These are phyloP conservation scores for Philopotamus ludificatus DNA, from an alignment of 1,140 invertebrate genomes.

Conservation along the genomic window DNA sequence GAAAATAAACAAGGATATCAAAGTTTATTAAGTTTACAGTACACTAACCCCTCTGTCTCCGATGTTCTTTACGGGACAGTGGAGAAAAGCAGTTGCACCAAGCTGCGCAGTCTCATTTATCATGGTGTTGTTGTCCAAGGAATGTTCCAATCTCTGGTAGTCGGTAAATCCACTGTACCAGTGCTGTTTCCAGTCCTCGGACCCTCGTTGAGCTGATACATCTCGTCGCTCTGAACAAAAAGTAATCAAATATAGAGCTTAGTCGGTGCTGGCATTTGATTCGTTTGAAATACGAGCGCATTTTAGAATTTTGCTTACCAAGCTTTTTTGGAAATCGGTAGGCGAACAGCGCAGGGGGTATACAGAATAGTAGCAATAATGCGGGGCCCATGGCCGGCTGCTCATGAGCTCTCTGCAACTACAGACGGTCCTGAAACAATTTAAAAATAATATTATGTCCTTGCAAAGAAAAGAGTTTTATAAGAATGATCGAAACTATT, in stretches of 20 bases:
- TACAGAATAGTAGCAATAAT: conserved; percentile 24
- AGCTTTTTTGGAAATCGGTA: conserved; percentile 12
- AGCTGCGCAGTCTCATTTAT: conserved; percentile 55
- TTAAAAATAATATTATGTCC: background rate
- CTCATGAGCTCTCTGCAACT: background rate
- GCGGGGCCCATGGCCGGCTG: conserved; percentile 28
- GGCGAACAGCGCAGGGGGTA: conserved; percentile 25
- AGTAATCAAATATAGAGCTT: background rate
- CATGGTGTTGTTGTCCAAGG: conserved; percentile 47
- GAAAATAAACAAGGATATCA: conserved; percentile 2
- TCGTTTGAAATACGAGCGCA: background rate
- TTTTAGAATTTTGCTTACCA: conserved; percentile 23
- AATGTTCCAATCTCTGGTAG: conserved; percentile 55
- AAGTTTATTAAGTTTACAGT: background rate
- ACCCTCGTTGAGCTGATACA: conserved; percentile 30
- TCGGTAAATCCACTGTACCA: conserved; percentile 63
- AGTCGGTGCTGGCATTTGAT: background rate
- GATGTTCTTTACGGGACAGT: conserved; percentile 55
- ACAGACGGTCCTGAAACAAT: background rate
- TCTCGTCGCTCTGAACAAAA: conserved; percentile 32
- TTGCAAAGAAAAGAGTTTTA: too few relatives aligned
- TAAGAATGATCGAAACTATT: too few relatives aligned
- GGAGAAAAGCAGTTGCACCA: conserved; percentile 55
- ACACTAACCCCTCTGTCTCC: conserved; percentile 42
- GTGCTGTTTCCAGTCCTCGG: conserved; percentile 59